phyloP scores from a whole-genome alignment of 2,113 vertebrate species.

The Oxyura jamaicensis region DNA sequence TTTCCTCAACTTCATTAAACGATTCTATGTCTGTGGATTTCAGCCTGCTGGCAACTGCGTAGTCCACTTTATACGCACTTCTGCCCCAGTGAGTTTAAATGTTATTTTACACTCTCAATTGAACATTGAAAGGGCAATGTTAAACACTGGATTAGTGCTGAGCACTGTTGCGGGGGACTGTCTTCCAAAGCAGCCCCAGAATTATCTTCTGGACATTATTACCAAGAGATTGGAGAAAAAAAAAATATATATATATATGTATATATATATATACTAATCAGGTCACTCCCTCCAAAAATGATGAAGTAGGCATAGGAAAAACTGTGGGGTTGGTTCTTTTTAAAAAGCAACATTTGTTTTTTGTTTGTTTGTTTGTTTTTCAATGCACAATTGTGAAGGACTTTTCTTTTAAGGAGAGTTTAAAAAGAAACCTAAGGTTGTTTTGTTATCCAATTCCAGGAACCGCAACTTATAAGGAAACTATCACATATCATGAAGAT shows the following conservation, averaged over 20 bases:
- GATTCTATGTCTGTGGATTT: neutral
- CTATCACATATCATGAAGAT: neutral
- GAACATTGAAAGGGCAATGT: neutral
- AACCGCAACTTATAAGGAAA: neutral
- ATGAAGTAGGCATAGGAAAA: neutral
- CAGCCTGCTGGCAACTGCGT: conserved; percentile 7
- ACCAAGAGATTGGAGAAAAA: neutral
- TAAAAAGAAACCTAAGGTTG: rapidly evolving
- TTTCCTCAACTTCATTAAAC: neutral
- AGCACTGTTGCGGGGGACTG: neutral
- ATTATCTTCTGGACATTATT: neutral
- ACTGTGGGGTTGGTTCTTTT: neutral
- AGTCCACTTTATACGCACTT: neutral
- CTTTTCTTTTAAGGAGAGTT: neutral
- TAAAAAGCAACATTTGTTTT: neutral
- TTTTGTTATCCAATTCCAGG: neutral
- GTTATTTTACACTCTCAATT: conserved; percentile 32
- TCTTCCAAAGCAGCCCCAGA: neutral
- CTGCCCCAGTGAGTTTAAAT: conserved; percentile 5
- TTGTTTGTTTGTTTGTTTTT: neutral
- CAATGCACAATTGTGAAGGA: neutral
- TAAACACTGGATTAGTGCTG: neutral
- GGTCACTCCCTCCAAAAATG: neutral
- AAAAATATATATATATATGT: too few relatives aligned
- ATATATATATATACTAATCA: too few relatives aligned